Evolutionary conservation across 2,888 invertebrate species (phyloP).

Genomic region (Helleia helle): DNA sequence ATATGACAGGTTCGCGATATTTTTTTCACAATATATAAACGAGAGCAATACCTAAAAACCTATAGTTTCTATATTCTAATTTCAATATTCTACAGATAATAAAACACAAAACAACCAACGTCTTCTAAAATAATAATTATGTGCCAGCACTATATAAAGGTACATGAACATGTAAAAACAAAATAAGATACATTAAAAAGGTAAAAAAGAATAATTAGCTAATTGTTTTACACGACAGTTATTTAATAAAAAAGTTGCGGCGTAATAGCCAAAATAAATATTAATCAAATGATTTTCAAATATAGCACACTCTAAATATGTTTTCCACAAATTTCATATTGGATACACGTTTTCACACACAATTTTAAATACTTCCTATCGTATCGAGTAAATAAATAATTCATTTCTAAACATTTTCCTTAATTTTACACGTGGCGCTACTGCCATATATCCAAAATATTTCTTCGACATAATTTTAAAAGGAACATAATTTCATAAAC

Average conservation of each 20-base stretch:
- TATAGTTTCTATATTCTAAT: background rate
- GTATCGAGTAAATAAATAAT: too few relatives aligned
- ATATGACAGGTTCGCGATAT: constrained; percentile 1
- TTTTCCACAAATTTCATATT: background rate
- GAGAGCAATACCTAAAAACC: background rate
- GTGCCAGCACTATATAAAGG: constrained; percentile 16
- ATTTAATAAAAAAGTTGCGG: background rate
- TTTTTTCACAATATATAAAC: background rate
- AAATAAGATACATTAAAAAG: too few relatives aligned
- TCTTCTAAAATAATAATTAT: constrained; percentile 13
- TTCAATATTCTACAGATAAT: constrained; percentile 10
- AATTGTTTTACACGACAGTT: background rate
- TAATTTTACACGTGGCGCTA: too few relatives aligned
- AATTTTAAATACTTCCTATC: constrained; percentile 2
- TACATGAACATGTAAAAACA: background rate
- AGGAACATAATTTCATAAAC: constrained; percentile 4
- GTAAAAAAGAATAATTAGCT: background rate
- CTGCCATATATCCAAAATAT: too few relatives aligned
- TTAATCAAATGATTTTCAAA: background rate
- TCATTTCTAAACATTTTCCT: too few relatives aligned
- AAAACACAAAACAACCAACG: constrained; percentile 16
- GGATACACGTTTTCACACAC: background rate
- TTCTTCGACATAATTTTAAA: too few relatives aligned
- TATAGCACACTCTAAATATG: too few relatives aligned
- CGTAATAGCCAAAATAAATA: background rate